These are phyloP conservation scores for Xenus cinereus DNA, from an alignment of 2,113 vertebrate genomes.

Conservation along the genomic window DNA sequence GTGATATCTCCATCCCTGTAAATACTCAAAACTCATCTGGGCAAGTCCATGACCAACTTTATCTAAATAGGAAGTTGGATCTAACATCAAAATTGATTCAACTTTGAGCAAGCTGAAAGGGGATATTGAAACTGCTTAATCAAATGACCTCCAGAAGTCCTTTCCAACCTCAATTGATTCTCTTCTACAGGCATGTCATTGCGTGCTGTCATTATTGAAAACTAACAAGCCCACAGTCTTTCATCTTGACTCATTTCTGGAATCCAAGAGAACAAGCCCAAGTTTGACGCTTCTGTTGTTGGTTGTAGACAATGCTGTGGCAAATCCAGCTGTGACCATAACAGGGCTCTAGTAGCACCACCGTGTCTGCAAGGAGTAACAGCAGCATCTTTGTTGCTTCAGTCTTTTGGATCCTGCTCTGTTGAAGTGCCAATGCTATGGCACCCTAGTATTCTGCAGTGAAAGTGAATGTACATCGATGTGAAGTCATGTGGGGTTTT, in stretches of 20 bases:
- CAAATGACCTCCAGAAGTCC: not conserved
- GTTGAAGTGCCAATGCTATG: not conserved
- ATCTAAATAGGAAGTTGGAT: not conserved
- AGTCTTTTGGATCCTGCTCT: not conserved
- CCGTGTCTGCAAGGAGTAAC: not conserved
- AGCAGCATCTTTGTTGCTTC: not conserved
- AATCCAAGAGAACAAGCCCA: not conserved
- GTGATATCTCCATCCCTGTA: not conserved
- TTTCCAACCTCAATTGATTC: not conserved
- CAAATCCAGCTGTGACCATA: not conserved
- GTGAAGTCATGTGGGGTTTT: not conserved
- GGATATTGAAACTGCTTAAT: not conserved
- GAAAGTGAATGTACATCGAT: not conserved
- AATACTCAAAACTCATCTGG: not conserved
- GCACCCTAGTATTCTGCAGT: not conserved
- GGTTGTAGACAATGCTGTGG: not conserved
- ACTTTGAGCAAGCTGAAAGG: not conserved
- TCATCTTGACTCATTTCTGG: not conserved
- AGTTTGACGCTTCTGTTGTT: not conserved
- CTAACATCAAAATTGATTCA: not conserved
- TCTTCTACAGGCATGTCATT: not conserved
- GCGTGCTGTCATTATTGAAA: not conserved
- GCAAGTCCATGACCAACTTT: not conserved
- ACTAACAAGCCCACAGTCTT: not conserved
- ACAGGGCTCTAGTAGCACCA: not conserved